Evolutionary conservation across 2,797 vertebrate genomes (phyloP), one percentile per base, ranked within the genome.

Genomic region (Arctocebus calabarensis): DNA sequence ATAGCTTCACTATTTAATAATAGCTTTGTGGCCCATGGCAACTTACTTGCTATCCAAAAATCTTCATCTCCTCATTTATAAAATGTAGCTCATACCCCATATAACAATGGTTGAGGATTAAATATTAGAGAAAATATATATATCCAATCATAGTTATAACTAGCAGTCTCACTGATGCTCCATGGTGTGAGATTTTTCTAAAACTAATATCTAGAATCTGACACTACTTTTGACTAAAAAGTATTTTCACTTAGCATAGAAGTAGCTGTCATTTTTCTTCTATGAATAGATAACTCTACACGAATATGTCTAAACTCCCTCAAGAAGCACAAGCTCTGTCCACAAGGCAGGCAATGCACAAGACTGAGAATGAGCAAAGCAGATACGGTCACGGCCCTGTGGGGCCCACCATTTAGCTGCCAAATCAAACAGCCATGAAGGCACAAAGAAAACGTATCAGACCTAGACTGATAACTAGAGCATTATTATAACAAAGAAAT

Each of bases 151-250:
- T 48, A 92, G 40, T 7, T 87, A 75, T 29, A 62, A 84, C 32
- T 81, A 61, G 7, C 22, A 55, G 12, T 86, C 64, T 74, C 43
- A 64, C 8, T 70, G 7, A 5, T 74, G 52, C 23, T 61, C 29
- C 75, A 22, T 25, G 17, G 52, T 34, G 29, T 59, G n/a, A 82
- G 40, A 70, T 48, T 29, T 73, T 73, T 40, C 59, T 57, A 84
- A 94, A n/a, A 78, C 0, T 23, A 78, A 74, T 48, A 91, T 83
- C 40, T 48, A 92, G 8, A 94, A 55, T 43, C 45, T 32, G 7
- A 91, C 40, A 59, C 17, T 19, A 87, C 10, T 88, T 96, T 89
- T 96, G 14, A 88, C 32, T 48, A 2, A 34, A 92, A 94, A 86
- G 4, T 19, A 91, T 43, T 94, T 84, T 96, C 62, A 90, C 25